Conservation (phyloP, 2,797 vertebrate species). For the Hapalemur alaotrensis region DNA sequence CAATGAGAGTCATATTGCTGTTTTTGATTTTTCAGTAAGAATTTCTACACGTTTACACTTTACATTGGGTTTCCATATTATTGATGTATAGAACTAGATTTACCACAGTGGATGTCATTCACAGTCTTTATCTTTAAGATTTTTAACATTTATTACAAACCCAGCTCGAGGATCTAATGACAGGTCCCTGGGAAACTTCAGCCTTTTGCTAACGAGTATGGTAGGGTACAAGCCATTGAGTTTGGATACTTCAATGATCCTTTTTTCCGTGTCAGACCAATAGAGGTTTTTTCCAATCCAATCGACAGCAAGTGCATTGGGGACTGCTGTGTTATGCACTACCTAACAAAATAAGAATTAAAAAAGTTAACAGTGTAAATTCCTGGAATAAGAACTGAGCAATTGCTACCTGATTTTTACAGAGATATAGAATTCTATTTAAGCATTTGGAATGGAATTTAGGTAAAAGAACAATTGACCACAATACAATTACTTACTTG, state of each 20-base stretch:
- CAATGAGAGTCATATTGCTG: not conserved
- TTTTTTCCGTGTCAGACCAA: conserved; percentile 96
- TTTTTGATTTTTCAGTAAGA: not conserved
- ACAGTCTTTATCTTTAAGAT: not conserved
- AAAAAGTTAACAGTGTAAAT: conserved; percentile 59
- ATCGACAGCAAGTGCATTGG: conserved; percentile 95
- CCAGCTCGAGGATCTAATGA: conserved; percentile 94
- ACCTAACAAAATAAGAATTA: conserved; percentile 86
- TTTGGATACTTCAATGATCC: conserved; percentile 97
- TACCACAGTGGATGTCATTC: not conserved
- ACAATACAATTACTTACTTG: not conserved
- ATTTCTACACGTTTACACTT: not conserved
- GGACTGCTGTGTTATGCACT: conserved; percentile 95
- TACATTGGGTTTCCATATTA: not conserved
- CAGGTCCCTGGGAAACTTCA: conserved; percentile 94
- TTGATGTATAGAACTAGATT: not conserved
- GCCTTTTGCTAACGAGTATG: conserved; percentile 91
- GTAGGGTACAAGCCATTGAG: conserved; percentile 96
- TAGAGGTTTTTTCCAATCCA: conserved; percentile 99
- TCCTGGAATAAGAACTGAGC: not conserved
- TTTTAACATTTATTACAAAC: conserved; percentile 84
- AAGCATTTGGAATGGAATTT: not conserved
- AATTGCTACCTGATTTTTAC: not conserved
- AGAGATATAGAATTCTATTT: not conserved
- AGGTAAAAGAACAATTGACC: not conserved